These are phyloP conservation scores for Cetonia aurata DNA, from an alignment of 2,888 invertebrate genomes.

Conservation along the genomic window DNA sequence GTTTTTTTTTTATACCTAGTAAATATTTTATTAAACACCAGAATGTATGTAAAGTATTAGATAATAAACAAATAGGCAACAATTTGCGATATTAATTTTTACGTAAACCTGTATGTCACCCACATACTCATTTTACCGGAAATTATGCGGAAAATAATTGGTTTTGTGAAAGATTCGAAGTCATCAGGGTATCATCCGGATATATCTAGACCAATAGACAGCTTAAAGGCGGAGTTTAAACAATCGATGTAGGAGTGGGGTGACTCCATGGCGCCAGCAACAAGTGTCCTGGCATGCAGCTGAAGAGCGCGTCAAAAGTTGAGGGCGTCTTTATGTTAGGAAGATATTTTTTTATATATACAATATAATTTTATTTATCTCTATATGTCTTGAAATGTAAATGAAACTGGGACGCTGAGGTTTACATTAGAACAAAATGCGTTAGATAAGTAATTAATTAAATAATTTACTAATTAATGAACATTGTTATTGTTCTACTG, in stretches of 20 bases:
- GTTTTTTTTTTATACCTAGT: too few relatives aligned
- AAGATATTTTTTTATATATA: slow-evolving; percentile 4
- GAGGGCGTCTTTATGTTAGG: slow-evolving; percentile 16
- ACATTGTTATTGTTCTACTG: too few relatives aligned
- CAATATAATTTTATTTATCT: background rate
- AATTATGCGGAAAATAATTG: slow-evolving; percentile 35
- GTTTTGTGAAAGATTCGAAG: slow-evolving; percentile 49
- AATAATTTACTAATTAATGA: too few relatives aligned
- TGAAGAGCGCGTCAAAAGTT: slow-evolving; percentile 33
- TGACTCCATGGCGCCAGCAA: slow-evolving; percentile 61
- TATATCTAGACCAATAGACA: slow-evolving; percentile 60
- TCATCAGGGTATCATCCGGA: slow-evolving; percentile 60
- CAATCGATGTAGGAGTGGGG: slow-evolving; percentile 62
- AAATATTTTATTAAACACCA: too few relatives aligned
- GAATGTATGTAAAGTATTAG: too few relatives aligned
- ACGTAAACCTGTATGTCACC: background rate
- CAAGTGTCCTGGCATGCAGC: slow-evolving; percentile 56
- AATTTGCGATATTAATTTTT: too few relatives aligned
- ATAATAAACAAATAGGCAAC: too few relatives aligned
- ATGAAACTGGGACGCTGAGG: too few relatives aligned
- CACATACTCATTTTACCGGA: slow-evolving; percentile 14
- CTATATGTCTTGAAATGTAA: background rate
- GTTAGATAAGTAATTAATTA: too few relatives aligned
- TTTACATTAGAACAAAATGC: too few relatives aligned
- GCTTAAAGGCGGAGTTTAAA: slow-evolving; percentile 62